Base-by-base conservation (phyloP, 2,797 vertebrate genomes). In the Malacoraja senta region DNA sequence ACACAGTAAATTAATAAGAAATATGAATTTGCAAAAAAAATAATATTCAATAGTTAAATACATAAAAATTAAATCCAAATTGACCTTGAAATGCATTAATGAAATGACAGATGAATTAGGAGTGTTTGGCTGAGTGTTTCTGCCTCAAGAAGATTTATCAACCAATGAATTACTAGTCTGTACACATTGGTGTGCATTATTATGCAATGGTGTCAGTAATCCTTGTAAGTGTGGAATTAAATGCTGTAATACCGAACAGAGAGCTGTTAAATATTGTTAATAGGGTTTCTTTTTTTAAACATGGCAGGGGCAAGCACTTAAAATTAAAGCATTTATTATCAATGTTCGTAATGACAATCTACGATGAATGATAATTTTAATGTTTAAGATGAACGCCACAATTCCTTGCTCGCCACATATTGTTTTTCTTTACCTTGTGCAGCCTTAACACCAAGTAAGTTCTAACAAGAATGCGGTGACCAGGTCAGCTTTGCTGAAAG, bases 51-150 rank as follows among this genome's bases (percentile, higher is more conserved):
- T 88, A 9, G n/a, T 65, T 88, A 68, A 65, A 88, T 88, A 88
- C 21, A 88, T 88, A 35, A 88, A 35, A 65, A 88, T 88, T n/a
- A 88, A 68, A 65, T 68, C 61, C 35, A 88, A 63, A 81, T 91
- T 68, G 93, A 94, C 90, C 94, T 94, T 93, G 93, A 91, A 76
- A 86, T 74, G 93, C 71, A 94, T 78, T 94, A 93, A 93, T 93
- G 29, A 86, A 35, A 58, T 78, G 76, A 68, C 65, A 93, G 92
- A 35, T 93, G 93, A 90, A 93, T 65, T 29, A 94, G 94, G 94
- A 95, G 95, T 94, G 93, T 95, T 53, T 53, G 44, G 94, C 94
- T 95, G 94, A 94, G 93, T 94, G 93, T 93, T 94, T 93, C 86
- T 93, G 78, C 93, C 91, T 53, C 93, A 95, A 95, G 95, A 95